Percentiles rank a stretch among this genome's conserved stretches.
Evolutionary conservation across 2,797 vertebrate species (phyloP).

Genomic region (Phoxinus dragarum): DNA sequence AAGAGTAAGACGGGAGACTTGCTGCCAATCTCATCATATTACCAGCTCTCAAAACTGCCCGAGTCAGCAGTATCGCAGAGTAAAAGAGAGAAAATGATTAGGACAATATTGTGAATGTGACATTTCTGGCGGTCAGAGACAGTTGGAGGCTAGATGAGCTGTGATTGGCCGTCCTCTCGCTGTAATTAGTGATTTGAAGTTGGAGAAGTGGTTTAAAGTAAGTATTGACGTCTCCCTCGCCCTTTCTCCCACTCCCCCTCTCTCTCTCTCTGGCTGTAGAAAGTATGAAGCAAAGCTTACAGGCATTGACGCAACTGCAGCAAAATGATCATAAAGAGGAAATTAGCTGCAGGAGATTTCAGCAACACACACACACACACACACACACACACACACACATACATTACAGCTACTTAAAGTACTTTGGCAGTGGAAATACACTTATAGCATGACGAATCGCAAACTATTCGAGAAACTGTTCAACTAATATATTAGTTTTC

Average conservation of each 20-base stretch:
- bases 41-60: constrained; percentile 24
- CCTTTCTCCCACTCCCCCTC: not conserved
- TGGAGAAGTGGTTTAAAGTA: constrained; percentile 40
- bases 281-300: constrained; percentile 30
- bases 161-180: constrained; percentile 25
- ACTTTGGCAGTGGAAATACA: not conserved
- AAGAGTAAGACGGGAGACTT: constrained; percentile 21
- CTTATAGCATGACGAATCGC: not conserved
- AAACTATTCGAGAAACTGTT: constrained; percentile 8
- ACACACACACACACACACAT: constrained; percentile 65
- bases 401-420: constrained; percentile 9
- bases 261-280: constrained; percentile 22
- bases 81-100: constrained; percentile 38
- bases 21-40: constrained; percentile 47
- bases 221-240: constrained; percentile 33
- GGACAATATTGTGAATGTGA: constrained; percentile 47
- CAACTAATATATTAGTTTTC: constrained; percentile 26
- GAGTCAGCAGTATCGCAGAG: constrained; percentile 51
- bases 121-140: constrained; percentile 30
- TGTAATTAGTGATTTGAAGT: constrained; percentile 53
- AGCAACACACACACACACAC: constrained; percentile 28
- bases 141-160: constrained; percentile 17
- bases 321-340: constrained; percentile 46
- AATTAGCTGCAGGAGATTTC: constrained; percentile 37
- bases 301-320: constrained; percentile 50